A percentile compares a stretch with the other conserved stretches of the same genome.
Conservation (phyloP, 2,888 invertebrate genomes). For the Campoplex nolae region DNA sequence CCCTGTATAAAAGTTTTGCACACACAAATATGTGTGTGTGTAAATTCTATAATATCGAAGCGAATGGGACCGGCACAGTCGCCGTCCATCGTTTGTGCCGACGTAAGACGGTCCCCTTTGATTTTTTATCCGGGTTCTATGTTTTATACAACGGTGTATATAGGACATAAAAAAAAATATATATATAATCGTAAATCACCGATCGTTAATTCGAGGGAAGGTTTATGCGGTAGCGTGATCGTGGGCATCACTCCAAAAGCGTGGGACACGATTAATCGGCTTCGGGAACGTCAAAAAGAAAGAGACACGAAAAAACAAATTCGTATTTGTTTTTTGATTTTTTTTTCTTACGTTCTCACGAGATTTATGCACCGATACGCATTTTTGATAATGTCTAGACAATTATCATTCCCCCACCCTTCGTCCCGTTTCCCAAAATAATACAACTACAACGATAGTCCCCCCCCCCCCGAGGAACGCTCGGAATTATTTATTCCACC, state of each 20-base stretch:
- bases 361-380: constrained; percentile 27
- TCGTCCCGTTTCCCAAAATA: not conserved
- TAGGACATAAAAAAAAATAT: constrained; percentile 6
- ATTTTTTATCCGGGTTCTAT: constrained; percentile 47
- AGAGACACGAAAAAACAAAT: not conserved
- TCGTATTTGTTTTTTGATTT: not conserved
- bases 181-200: constrained; percentile 67
- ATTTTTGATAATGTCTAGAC: not conserved
- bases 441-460: not conserved
- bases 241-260: constrained; percentile 40
- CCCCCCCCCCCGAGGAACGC: not conserved
- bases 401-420: not conserved
- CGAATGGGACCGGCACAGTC: constrained; percentile 29
- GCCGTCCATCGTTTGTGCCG: constrained; percentile 29
- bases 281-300: not conserved
- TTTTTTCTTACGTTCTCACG: not conserved
- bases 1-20: not conserved
- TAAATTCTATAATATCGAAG: constrained; percentile 3
- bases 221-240: constrained; percentile 44
- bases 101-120: constrained; percentile 43
- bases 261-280: constrained; percentile 21
- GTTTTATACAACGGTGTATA: constrained; percentile 28
- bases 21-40: not conserved
- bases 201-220: constrained; percentile 62
- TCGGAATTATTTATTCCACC: not conserved